A percentile compares a stretch with the other conserved stretches of the same genome.
These are phyloP conservation scores for Gopherus flavomarginatus DNA, from an alignment of 2,113 vertebrate species.

Conservation along the genomic window DNA sequence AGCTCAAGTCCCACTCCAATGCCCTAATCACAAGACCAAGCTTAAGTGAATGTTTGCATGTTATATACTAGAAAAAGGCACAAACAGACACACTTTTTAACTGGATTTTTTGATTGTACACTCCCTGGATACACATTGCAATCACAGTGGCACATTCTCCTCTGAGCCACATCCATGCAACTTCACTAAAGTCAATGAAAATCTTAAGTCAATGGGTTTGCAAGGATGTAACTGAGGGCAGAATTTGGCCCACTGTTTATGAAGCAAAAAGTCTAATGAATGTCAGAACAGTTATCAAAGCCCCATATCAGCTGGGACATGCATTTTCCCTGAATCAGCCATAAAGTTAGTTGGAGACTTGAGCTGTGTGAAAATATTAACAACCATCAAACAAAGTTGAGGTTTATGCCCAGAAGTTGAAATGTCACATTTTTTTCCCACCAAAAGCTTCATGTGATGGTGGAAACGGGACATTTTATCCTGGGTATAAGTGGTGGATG, in stretches of 20 bases:
- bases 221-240: neutral
- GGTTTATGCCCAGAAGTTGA: neutral
- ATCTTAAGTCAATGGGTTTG: neutral
- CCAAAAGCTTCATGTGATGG: neutral
- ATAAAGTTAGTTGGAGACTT: neutral
- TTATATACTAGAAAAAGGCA: neutral
- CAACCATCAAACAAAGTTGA: neutral
- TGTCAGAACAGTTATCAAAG: neutral
- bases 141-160: neutral
- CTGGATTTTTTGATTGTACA: neutral
- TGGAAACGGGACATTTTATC: neutral
- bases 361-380: neutral
- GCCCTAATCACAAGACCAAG: neutral
- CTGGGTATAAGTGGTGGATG: neutral
- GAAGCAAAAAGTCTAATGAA: neutral
- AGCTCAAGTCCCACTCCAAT: neutral
- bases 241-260: neutral
- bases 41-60: neutral
- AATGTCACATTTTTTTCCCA: neutral
- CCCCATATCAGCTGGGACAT: neutral
- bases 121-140: neutral
- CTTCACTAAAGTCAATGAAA: neutral
- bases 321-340: neutral
- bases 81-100: neutral
- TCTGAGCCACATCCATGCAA: neutral